Conservation (phyloP, 2,113 vertebrate genomes). For the Andinoacara biseriatus region DNA sequence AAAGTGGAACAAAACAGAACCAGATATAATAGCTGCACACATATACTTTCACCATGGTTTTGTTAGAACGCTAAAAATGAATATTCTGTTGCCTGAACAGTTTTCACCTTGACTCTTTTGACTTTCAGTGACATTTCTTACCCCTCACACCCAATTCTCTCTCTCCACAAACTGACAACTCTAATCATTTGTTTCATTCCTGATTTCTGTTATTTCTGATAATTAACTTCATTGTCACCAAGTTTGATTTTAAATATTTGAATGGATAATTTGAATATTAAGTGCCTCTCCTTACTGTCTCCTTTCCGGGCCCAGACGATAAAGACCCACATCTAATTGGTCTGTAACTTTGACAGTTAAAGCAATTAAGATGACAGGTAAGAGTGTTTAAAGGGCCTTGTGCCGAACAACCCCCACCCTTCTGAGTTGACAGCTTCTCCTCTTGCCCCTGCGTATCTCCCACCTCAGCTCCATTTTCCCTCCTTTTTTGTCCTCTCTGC, state of each 20-base stretch:
- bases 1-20: background rate
- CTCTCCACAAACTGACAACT: slow-evolving; percentile 33
- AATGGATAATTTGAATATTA: slow-evolving; percentile 67
- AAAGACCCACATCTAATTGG: slow-evolving; percentile 67
- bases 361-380: slow-evolving; percentile 76
- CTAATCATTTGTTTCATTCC: slow-evolving; percentile 51
- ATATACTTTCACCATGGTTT: background rate
- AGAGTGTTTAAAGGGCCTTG: slow-evolving; percentile 58
- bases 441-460: slow-evolving; percentile 9
- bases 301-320: slow-evolving; percentile 13
- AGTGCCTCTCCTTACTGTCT: slow-evolving; percentile 32
- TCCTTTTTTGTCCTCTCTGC: background rate
- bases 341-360: slow-evolving; percentile 64
- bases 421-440: slow-evolving; percentile 55
- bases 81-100: slow-evolving; percentile 8
- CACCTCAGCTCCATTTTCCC: background rate
- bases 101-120: background rate
- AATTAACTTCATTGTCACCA: slow-evolving; percentile 64
- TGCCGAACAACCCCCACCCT: slow-evolving; percentile 34
- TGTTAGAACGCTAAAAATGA: background rate
- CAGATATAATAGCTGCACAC: background rate
- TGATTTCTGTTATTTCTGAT: slow-evolving; percentile 54
- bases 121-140: slow-evolving; percentile 28
- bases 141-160: background rate
- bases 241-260: slow-evolving; percentile 69